These are phyloP conservation scores for Phocoena sinus DNA, from an alignment of 2,113 vertebrate species.

Conservation along the genomic window DNA sequence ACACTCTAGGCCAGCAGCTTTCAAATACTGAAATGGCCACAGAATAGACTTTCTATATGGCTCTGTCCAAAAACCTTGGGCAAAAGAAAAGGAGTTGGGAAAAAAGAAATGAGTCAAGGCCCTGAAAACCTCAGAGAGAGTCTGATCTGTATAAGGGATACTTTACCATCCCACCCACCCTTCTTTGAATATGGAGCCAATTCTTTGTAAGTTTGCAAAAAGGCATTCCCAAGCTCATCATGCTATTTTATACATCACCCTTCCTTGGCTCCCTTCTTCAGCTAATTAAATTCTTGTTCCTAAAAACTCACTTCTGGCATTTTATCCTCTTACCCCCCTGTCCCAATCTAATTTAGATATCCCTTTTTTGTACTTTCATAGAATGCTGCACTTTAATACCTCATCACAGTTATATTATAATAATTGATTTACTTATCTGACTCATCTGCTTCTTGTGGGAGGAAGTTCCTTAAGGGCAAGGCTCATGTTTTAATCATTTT, in stretches of 20 bases:
- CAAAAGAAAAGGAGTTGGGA: not conserved
- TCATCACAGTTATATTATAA: constrained; percentile 21
- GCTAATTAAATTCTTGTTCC: constrained; percentile 48
- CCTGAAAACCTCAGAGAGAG: not conserved
- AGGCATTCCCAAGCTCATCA: not conserved
- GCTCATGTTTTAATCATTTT: constrained; percentile 59
- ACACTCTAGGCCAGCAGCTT: not conserved
- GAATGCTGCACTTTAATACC: not conserved
- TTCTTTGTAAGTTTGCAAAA: not conserved
- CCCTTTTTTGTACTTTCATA: not conserved
- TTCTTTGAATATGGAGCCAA: not conserved
- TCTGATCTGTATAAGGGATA: not conserved
- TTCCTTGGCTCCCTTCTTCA: not conserved
- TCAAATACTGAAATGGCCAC: not conserved
- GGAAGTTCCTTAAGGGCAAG: constrained; percentile 33
- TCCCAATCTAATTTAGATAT: not conserved
- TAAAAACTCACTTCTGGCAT: constrained; percentile 27
- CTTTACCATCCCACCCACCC: not conserved
- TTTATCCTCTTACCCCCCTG: not conserved
- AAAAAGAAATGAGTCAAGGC: not conserved
- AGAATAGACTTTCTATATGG: not conserved
- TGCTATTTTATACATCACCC: not conserved
- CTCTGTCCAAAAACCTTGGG: not conserved
- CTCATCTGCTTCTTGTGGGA: constrained; percentile 29
- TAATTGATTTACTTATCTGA: constrained; percentile 54